Conservation (phyloP, 2,888 invertebrate genomes). For the Drosophila kuntzei region DNA sequence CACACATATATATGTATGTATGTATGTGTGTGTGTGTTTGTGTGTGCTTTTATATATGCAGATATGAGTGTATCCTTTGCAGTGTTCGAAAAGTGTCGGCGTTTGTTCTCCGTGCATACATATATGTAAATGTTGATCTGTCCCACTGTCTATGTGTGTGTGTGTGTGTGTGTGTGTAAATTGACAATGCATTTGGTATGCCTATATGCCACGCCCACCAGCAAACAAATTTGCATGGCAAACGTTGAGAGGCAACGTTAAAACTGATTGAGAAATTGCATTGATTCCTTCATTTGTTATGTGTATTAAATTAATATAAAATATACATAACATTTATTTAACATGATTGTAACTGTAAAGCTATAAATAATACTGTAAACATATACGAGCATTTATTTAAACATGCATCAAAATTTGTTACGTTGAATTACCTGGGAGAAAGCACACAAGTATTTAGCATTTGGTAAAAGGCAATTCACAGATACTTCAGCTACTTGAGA, state of each 20-base stretch:
- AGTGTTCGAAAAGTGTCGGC: conserved; percentile 56
- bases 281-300: conserved; percentile 52
- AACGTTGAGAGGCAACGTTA: conserved; percentile 33
- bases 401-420: conserved; percentile 7
- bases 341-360: neutral
- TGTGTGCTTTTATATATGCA: conserved; percentile 15
- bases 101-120: conserved; percentile 36
- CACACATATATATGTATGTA: conserved; percentile 13
- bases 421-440: neutral
- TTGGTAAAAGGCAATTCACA: conserved; percentile 36
- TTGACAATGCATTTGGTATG: conserved; percentile 63
- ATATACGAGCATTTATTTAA: neutral
- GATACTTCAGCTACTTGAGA: conserved; percentile 35
- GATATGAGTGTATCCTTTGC: conserved; percentile 32
- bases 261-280: conserved; percentile 51
- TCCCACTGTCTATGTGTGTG: conserved; percentile 24
- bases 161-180: conserved; percentile 32
- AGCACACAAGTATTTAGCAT: conserved; percentile 32
- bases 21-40: conserved; percentile 18
- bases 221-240: conserved; percentile 52
- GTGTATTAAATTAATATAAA: conserved; percentile 48
- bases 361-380: neutral
- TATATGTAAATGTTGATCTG: conserved; percentile 67
- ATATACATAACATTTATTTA: neutral
- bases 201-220: conserved; percentile 36